Conservation (phyloP, 2,888 invertebrate species). For the Dasysyrphus tricinctus region DNA sequence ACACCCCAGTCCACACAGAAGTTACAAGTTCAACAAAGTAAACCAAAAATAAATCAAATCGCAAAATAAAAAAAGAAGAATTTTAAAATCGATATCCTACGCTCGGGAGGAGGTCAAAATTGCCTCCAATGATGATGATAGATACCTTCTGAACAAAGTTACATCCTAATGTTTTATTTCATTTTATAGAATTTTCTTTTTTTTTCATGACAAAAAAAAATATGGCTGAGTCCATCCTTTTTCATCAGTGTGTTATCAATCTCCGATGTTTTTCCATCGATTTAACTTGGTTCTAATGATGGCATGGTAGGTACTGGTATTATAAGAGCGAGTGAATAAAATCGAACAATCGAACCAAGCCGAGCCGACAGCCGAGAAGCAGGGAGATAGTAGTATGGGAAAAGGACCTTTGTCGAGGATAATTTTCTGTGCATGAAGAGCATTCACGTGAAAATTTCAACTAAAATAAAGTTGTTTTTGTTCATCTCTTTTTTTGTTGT, state of each 20-base stretch:
- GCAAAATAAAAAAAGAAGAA: not conserved
- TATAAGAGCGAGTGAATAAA: not conserved
- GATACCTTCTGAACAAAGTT: slow-evolving; percentile 7
- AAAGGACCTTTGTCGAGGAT: slow-evolving; percentile 22
- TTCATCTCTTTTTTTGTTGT: slow-evolving; percentile 12
- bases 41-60: slow-evolving; percentile 28
- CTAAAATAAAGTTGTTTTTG: slow-evolving; percentile 33
- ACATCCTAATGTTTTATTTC: slow-evolving; percentile 29
- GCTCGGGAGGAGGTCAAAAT: slow-evolving; percentile 27
- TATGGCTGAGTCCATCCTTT: not conserved
- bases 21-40: slow-evolving; percentile 29
- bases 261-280: slow-evolving; percentile 61
- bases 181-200: slow-evolving; percentile 14
- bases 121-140: slow-evolving; percentile 19
- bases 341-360: not conserved
- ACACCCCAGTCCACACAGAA: not conserved
- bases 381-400: not conserved
- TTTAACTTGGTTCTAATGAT: slow-evolving; percentile 52
- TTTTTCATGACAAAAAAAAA: not conserved
- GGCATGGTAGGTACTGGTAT: not conserved
- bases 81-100: slow-evolving; percentile 31
- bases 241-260: slow-evolving; percentile 48
- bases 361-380: too few relatives aligned
- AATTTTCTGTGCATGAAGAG: slow-evolving; percentile 46
- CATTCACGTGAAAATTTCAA: slow-evolving; percentile 68